Evolutionary conservation across 1,140 invertebrate genomes (phyloP).

Genomic region (Cydia splendana): DNA sequence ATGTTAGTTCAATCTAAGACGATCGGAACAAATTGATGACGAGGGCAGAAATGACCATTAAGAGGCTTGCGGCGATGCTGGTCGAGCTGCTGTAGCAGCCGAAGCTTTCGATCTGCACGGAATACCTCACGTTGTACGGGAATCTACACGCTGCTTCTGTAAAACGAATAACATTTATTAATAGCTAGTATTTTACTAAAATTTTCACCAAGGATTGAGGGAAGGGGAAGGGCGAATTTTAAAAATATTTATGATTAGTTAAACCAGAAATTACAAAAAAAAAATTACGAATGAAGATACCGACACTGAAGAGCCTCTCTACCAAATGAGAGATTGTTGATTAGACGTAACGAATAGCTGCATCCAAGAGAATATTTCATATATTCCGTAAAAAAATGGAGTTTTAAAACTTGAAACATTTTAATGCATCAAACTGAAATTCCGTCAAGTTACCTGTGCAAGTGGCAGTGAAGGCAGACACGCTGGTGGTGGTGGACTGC

Average conservation of each 20-base stretch:
- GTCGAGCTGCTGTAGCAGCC: slow-evolving; percentile 81
- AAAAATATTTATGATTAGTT: too few species aligned
- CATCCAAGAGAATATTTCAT: too few species aligned
- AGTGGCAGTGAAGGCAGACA: slow-evolving; percentile 42
- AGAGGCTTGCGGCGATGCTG: slow-evolving; percentile 48
- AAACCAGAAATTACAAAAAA: too few species aligned
- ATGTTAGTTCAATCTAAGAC: not conserved
- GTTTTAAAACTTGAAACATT: not conserved
- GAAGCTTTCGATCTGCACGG: slow-evolving; percentile 82
- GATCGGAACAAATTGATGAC: slow-evolving; percentile 37
- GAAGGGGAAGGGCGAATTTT: too few species aligned
- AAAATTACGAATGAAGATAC: too few species aligned
- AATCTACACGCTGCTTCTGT: slow-evolving; percentile 82
- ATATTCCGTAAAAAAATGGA: too few species aligned
- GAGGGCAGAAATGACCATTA: slow-evolving; percentile 45
- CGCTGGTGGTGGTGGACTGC: slow-evolving; percentile 54
- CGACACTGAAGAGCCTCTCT: too few species aligned
- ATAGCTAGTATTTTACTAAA: not conserved
- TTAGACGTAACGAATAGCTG: too few species aligned
- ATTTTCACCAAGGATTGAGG: not conserved
- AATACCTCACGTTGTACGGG: slow-evolving; percentile 83
- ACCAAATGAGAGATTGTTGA: too few species aligned
- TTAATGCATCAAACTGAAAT: slow-evolving; percentile 12
- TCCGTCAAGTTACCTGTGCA: slow-evolving; percentile 68
- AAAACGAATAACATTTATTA: slow-evolving; percentile 48